Evolutionary conservation across 2,888 invertebrate species (phyloP).

Genomic region (Agonum fuliginosum): DNA sequence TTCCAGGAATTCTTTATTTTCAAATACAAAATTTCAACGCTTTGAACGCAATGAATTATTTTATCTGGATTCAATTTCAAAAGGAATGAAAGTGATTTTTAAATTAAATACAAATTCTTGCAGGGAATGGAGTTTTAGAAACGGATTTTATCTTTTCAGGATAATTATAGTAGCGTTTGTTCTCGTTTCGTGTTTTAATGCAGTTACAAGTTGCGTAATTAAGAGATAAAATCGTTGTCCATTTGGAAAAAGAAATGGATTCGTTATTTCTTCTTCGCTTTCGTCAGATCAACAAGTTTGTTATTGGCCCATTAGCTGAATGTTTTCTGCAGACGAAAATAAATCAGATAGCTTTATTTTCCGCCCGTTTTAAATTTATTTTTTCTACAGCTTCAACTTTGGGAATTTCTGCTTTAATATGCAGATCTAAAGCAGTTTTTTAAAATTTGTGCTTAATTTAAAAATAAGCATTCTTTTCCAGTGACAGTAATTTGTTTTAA

Average conservation of each 20-base stretch:
- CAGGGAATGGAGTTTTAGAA: not conserved
- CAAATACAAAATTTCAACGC: not conserved
- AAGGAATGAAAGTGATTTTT: slow-evolving; percentile 3
- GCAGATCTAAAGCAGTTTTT: too few species aligned
- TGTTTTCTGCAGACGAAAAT: too few species aligned
- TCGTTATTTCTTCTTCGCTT: slow-evolving; percentile 1
- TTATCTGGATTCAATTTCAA: slow-evolving; percentile 22
- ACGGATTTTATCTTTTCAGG: slow-evolving; percentile 16
- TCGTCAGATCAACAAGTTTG: slow-evolving; percentile 5
- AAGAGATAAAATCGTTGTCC: slow-evolving; percentile 37
- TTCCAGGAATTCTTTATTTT: slow-evolving; percentile 7
- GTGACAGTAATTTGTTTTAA: too few species aligned
- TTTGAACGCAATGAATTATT: slow-evolving; percentile 13
- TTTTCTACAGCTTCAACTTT: too few species aligned
- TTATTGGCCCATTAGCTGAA: not conserved
- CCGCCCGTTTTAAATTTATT: too few species aligned
- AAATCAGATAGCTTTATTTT: too few species aligned
- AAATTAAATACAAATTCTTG: slow-evolving; percentile 23
- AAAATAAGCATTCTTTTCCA: too few species aligned
- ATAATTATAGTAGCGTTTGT: slow-evolving; percentile 13
- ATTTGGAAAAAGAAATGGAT: slow-evolving; percentile 21
- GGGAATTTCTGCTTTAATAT: too few species aligned
- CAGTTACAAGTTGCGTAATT: slow-evolving; percentile 36
- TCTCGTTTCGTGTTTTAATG: slow-evolving; percentile 1
- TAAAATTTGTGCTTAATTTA: too few species aligned